Base-by-base conservation (phyloP, 2,113 vertebrate species). In the Cettia cetti region DNA sequence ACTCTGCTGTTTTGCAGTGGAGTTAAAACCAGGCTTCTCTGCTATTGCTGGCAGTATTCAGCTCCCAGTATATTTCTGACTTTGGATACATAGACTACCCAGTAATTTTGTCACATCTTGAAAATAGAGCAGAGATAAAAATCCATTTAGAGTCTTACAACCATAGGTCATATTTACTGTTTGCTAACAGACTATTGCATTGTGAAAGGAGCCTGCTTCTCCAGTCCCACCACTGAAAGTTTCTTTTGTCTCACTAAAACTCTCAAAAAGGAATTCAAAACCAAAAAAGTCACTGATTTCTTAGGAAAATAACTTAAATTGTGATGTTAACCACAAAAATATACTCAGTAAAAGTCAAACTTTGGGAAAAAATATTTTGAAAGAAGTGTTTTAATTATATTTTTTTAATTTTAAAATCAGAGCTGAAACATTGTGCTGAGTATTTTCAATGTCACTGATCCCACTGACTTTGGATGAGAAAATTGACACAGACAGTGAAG, bases 51-150 rank as follows among this genome's bases (percentile, higher is more conserved):
- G 91, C 92, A 92, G 75, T 89, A 30, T 35, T 79, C 65, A 85
- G 61, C 79, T 95, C 72, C 91, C 82, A 89, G 94, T 96, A 68
- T 65, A 52, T 92, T 97, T 96, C 95, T 96, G 90, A 93, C 92
- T 97, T 96, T 50, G 72, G 64, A 30, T 91, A 89, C 66, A 39
- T 11, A 91, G 76, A 53, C 91, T 96, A 95, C 94, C 96, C 94
- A 94, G 82, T 81, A 96, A 97, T 98, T 97, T 97, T 95, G 88
- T 91, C 92, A 92, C 93, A 97, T 97, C 85, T 94, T 95, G 93
- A 96, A 97, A 97, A 97, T 54, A 93, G 85, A 94, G 83, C 56
- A 83, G 71, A 74, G 66, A 92, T 77, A 86, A 89, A 97, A 97
- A 86, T 94, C 91, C 91, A 93, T 96, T 97, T 97, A 92, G 74